Base-by-base conservation (phyloP, 1,140 invertebrate genomes). In the Archegozetes longisetosus region DNA sequence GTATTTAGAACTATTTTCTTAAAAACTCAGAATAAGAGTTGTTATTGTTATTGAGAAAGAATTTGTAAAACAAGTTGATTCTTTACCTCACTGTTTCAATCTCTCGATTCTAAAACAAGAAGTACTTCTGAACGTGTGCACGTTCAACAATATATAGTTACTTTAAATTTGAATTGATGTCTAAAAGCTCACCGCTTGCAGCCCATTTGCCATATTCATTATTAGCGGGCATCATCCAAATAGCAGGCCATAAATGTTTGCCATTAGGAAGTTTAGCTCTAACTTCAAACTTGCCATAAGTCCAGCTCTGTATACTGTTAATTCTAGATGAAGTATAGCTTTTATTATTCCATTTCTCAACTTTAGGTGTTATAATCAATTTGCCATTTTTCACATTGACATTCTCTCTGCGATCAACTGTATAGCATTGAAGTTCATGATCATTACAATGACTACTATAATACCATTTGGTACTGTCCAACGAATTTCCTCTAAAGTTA, bases 201-300 rank as follows among this genome's bases (percentile, higher is more conserved):
- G 58, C 48, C 58, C 58, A 59, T 2, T n/a, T 12, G n/a, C 58
- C 58, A 47, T 59, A 59, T 32, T 25, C 24, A 25, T 20, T 40
- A n/a, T 26, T 12, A n/a, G 24, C 9, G 20, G 58, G 58, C 58
- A 59, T 28, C 58, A 59, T 50, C 58, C 58, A 57, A 47, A 59
- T 59, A 2, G 58, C 58, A 1, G 58, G 58, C 58, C 58, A 59
- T 13, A 59, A 49, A 22, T 59, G 48, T 24, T 59, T 25, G 12
- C 58, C 58, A 50, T 32, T 59, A 14, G 58, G 48, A 12, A 59
- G 25, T 20, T 25, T 2, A 25, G 50, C 58, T 23, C 58, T 20
- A 32, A 49, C 50, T 47, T 59, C 58, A 47, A 59, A 59, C 17
- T 25, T 1, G 14, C 58, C 58, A 58, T 59, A 59, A 12, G 58